Base-by-base conservation (phyloP, 2,888 invertebrate genomes). In the Tiliacea aurago region DNA sequence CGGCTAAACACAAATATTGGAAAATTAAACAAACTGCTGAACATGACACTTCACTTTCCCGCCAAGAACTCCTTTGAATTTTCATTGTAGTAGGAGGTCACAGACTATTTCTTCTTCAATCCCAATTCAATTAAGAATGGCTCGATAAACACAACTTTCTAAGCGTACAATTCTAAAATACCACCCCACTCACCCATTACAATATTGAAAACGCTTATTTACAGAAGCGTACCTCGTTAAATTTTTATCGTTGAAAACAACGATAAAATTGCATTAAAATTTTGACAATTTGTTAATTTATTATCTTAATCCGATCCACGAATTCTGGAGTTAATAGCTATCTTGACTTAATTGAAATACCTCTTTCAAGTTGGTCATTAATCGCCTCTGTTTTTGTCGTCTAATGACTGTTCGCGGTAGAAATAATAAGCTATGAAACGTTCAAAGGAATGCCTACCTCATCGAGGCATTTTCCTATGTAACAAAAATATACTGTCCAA, bases 311-410 rank as follows among this genome's bases (percentile, higher is more conserved):
- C 55, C 68, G 68, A 75, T 70, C 63, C 68, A 68, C 55, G 73
- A 81, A 88, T 88, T 75, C 77, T 75, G 45, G 56, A 66, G 81
- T 83, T 87, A 87, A 88, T 88, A 76, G 85, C 71, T 84, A 82
- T 87, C 83, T 80, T 83, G 82, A 68, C 63, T 89, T 87, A 83
- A 88, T 87, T 80, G 82, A 82, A 86, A 87, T 89, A 73, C 78
- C 65, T 71, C 65, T 76, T 79, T 73, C 68, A 53, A 61, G 55
- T 79, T 68, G 61, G 65, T 84, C 80, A 74, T 84, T 87, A 86
- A 68, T 33, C 70, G 71, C 71, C 56, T 80, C 86, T 80, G 77
- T 75, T 77, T 82, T 80, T 55, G 61, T 45, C 51, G 63, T 63
- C 20, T 66, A 76, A 63, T 71, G 28, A 61, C 65, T 56, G 41